Base-by-base conservation (phyloP, 2,888 invertebrate species). In the Leptinotarsa peninsularis region DNA sequence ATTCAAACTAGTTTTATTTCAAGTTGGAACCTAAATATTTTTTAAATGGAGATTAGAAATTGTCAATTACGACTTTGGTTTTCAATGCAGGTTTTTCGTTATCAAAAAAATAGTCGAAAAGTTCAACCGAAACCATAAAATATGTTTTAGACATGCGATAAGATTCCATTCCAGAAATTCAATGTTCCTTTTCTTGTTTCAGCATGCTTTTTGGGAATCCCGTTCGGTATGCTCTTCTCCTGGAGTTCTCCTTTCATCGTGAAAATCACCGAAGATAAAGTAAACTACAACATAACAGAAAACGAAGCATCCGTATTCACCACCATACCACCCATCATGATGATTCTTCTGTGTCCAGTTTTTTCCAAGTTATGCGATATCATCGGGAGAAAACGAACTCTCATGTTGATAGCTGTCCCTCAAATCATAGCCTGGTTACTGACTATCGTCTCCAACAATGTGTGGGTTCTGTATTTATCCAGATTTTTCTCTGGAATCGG, bases 301-400 rank as follows among this genome's bases (percentile, higher is more conserved):
- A 85, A 85, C 50, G 82, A 87, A 80, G 86, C 85, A 1, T 86
- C 87, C 0, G 86, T 86, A 72, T 84, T 87, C 66, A 83, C 84
- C 4, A 82, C 86, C 14, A 82, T 87, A 43, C 84, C 86, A 7
- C 83, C 86, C 5, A 72, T 86, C 54, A 73, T 82, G 21, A 83
- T 83, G 72, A 49, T 70, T 21, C 14, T 76, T 14, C 1, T 60
- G 1, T 72, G 82, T 52, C 82, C 84, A 5, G 56, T 84, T 3
- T 82, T 84, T 69, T 81, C 84, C 15, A 79, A 78, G 60, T 68
- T 85, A 17, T 80, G 82, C 72, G 84, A 86, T 74, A 76, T 71
- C 23, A 79, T 85, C 23, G 86, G 86, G 17, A 80, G 86, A 52
- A 86, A 85, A 74, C 71, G 78, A 4, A 83, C 83, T 2, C 72